A percentile compares a stretch with the other conserved stretches of the same genome.
Conservation (phyloP, 2,113 vertebrate species). For the Lepisosteus oculatus region DNA sequence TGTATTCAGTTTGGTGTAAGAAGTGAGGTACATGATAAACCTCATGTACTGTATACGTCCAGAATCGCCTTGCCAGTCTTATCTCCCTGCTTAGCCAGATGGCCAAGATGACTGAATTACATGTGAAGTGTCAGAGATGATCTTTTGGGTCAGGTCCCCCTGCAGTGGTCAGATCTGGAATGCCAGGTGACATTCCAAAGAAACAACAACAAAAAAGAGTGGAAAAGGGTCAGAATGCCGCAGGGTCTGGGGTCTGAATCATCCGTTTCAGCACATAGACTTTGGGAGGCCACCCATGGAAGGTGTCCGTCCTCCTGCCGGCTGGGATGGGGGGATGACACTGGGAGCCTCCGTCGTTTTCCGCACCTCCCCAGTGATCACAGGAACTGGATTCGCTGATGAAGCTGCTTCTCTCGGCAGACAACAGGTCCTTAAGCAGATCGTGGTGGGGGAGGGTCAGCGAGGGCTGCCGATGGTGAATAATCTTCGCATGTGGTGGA, state of each 20-base stretch:
- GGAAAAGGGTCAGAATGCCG: constrained; percentile 40
- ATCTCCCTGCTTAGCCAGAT: too few species aligned
- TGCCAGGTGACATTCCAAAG: too few species aligned
- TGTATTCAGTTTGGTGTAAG: too few species aligned
- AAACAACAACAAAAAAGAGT: not conserved
- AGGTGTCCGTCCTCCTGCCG: constrained; percentile 48
- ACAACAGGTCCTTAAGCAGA: not conserved
- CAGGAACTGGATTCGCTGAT: constrained; percentile 39
- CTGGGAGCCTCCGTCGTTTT: not conserved
- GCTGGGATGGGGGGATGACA: constrained; percentile 56
- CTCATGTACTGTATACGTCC: too few species aligned
- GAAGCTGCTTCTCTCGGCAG: not conserved
- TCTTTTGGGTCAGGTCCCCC: too few species aligned
- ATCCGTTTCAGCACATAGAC: constrained; percentile 73
- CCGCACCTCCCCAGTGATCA: constrained; percentile 57
- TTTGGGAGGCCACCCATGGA: constrained; percentile 64
- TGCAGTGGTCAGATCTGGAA: too few species aligned
- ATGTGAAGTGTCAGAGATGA: too few species aligned
- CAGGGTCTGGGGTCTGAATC: constrained; percentile 62
- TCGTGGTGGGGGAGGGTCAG: not conserved
- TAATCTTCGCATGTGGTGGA: constrained; percentile 39
- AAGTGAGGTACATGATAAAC: too few species aligned
- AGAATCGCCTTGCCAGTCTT: too few species aligned
- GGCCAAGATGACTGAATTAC: too few species aligned
- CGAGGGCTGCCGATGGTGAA: constrained; percentile 39